These are phyloP conservation scores for Drosophila picticornis DNA, from an alignment of 2,888 invertebrate genomes.

Conservation along the genomic window DNA sequence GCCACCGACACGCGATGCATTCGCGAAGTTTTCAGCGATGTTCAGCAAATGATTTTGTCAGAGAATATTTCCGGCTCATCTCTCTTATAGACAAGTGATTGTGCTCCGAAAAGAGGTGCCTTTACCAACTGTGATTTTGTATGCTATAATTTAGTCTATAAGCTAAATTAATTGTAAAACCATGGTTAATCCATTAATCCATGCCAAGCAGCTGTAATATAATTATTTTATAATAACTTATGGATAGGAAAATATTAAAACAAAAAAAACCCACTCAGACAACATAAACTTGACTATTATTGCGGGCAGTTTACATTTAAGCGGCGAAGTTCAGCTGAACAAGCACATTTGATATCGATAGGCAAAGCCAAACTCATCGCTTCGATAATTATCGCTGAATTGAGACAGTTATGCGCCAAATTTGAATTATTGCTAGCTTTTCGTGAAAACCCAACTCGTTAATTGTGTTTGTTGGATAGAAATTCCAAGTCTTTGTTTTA, in stretches of 20 bases:
- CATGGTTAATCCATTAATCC: not conserved
- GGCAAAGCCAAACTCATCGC: slow-evolving; percentile 3
- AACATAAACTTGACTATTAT: not conserved
- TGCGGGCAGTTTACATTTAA: slow-evolving; percentile 5
- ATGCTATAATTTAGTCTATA: slow-evolving; percentile 30
- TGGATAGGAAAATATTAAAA: slow-evolving; percentile 31
- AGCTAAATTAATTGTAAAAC: slow-evolving; percentile 33
- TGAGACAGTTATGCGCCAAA: not conserved
- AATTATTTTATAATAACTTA: slow-evolving; percentile 9
- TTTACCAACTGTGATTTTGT: slow-evolving; percentile 58
- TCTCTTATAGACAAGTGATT: slow-evolving; percentile 55
- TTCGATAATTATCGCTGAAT: slow-evolving; percentile 26
- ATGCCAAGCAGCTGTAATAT: slow-evolving; percentile 25
- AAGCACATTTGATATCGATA: slow-evolving; percentile 11
- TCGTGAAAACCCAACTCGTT: too few relatives aligned
- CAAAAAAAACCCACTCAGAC: slow-evolving; percentile 24
- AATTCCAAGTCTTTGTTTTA: not conserved
- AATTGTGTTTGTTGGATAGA: not conserved
- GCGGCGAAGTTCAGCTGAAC: slow-evolving; percentile 1
- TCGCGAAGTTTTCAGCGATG: slow-evolving; percentile 90
- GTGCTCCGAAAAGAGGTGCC: slow-evolving; percentile 33
- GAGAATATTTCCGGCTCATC: slow-evolving; percentile 86
- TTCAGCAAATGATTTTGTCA: slow-evolving; percentile 89
- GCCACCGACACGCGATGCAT: slow-evolving; percentile 92
- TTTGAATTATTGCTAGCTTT: slow-evolving; percentile 23